These are phyloP conservation scores for Nilaparvata lugens DNA, from an alignment of 1,140 invertebrate species.

Conservation along the genomic window DNA sequence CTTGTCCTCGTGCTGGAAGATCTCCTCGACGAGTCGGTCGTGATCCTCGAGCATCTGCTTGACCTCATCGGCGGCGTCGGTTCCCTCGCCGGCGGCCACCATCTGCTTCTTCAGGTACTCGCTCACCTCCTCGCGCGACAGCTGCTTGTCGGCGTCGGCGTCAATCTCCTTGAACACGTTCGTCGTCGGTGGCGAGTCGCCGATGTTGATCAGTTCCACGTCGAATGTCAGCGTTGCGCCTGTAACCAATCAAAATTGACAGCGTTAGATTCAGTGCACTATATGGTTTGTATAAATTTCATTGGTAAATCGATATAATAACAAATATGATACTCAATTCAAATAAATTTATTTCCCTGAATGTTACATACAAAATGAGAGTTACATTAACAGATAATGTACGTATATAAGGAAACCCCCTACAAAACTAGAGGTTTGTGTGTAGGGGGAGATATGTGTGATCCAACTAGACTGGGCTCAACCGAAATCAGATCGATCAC, in stretches of 20 bases:
- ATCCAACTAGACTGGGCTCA: too few species aligned
- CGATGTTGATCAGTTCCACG: slow-evolving; percentile 85
- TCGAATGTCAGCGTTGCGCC: slow-evolving; percentile 84
- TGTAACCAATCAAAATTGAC: slow-evolving; percentile 39
- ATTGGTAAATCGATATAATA: too few species aligned
- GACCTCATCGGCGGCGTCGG: slow-evolving; percentile 50
- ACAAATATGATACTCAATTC: too few species aligned
- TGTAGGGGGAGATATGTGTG: too few species aligned
- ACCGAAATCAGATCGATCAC: too few species aligned
- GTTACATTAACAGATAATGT: too few species aligned
- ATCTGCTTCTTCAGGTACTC: slow-evolving; percentile 87
- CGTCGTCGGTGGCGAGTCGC: slow-evolving; percentile 72
- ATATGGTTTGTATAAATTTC: too few species aligned
- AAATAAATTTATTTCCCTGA: too few species aligned
- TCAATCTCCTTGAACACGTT: slow-evolving; percentile 98
- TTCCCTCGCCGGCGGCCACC: slow-evolving; percentile 54
- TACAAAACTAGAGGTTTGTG: too few species aligned
- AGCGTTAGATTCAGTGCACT: too few species aligned
- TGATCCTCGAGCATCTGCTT: slow-evolving; percentile 81
- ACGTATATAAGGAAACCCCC: too few species aligned
- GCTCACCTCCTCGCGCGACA: slow-evolving; percentile 89
- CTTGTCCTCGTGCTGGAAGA: slow-evolving; percentile 94
- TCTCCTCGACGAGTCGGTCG: slow-evolving; percentile 89
- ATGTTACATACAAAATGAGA: too few species aligned
- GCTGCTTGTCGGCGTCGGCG: slow-evolving; percentile 73